Evolutionary conservation across 1,140 invertebrate genomes (phyloP), one percentile per base, ranked within the genome.

Genomic region (Eurosta solidaginis): DNA sequence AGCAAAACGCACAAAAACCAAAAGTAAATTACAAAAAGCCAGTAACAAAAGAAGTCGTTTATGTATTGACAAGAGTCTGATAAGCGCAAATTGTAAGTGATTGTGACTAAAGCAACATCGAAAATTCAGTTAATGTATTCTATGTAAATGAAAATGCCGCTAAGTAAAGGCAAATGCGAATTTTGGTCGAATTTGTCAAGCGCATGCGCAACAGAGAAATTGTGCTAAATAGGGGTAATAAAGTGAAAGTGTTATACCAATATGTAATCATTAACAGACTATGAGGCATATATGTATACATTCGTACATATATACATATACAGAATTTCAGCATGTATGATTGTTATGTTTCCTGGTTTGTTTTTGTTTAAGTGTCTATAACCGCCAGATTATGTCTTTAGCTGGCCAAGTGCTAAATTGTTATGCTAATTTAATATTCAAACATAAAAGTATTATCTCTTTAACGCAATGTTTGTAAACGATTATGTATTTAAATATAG

Each of bases 41-140:
- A 59, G 20, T 3, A 40, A 33, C 59, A 12, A 36, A 12, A 20
- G 6, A 29, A 33, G 40, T 42, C 59, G 33, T 40, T 68, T 36
- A 9, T 33, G 17, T 29, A 68, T 40, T 68, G 59, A 68, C 40
- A 68, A 68, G 59, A 68, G 10, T n/a, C n/a, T 68, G 59, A 68
- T 68, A 68, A 68, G 59, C 59, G 33, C 29, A 20, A 29, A 36
- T 68, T 22, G 59, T 33, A 68, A 36, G 40, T 6, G n/a, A 33
- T 33, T 33, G 9, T 14, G 27, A 36, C 1, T 29, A 36, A 3
- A 20, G 22, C 27, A 33, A 68, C 33, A 40, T 7, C 12, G 33
- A 68, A 40, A 68, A 29, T 3, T 29, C 29, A 14, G 12, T 25
- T 29, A 59, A 59, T 10, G 50, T 0, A 40, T 20, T 47, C 14